phyloP scores from a whole-genome alignment of 2,113 vertebrate genomes.

The Callaeas wilsoni region DNA sequence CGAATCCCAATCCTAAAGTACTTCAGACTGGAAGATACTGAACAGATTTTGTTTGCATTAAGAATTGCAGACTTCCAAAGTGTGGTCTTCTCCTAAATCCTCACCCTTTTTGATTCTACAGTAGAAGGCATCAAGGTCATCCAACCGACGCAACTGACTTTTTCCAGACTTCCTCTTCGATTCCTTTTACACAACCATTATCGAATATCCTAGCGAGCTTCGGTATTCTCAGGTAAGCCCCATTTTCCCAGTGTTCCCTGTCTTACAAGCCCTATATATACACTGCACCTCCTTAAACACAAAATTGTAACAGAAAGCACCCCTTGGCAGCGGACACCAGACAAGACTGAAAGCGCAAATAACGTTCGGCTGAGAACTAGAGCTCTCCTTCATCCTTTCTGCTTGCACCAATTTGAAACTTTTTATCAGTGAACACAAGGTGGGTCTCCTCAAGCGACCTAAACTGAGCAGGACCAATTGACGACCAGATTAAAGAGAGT shows the following conservation, averaged over 20 bases:
- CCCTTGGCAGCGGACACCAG: background rate
- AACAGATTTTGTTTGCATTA: background rate
- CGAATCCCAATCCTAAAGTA: background rate
- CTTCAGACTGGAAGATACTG: background rate
- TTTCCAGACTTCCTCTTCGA: background rate
- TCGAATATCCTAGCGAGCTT: background rate
- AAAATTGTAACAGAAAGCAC: background rate
- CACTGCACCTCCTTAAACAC: background rate
- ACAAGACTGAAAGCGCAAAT: background rate
- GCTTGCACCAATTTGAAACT: background rate
- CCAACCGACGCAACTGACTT: background rate
- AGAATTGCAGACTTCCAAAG: background rate
- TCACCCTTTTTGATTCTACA: background rate
- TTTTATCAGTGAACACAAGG: background rate
- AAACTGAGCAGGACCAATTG: background rate
- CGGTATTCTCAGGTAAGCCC: background rate
- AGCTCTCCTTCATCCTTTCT: background rate
- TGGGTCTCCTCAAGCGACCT: background rate
- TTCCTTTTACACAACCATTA: background rate
- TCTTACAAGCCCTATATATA: background rate
- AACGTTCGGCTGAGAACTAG: background rate
- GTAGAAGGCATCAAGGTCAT: background rate
- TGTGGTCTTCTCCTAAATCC: background rate
- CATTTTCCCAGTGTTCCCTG: background rate
- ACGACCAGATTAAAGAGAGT: background rate